A percentile compares a stretch with the other conserved stretches of the same genome.
phyloP scores from a whole-genome alignment of 2,113 vertebrate species.

The Pundamilia nyererei region DNA sequence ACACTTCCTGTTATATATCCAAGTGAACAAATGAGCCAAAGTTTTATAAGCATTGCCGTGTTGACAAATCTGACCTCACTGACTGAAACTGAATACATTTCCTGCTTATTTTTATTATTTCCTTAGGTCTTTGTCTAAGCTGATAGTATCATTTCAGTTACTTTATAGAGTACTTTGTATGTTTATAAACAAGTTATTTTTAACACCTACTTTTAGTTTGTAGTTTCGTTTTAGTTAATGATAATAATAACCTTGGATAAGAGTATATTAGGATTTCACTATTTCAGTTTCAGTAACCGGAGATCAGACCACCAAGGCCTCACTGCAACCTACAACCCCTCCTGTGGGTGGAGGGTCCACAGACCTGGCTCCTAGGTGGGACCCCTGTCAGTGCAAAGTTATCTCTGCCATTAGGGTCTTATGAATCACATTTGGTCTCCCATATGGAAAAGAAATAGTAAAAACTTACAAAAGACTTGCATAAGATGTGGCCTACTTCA shows the following conservation, averaged over 20 bases:
- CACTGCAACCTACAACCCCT: not conserved
- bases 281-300: not conserved
- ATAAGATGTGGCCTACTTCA: not conserved
- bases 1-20: not conserved
- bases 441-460: not conserved
- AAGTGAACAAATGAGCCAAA: not conserved
- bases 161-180: not conserved
- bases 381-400: not conserved
- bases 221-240: not conserved
- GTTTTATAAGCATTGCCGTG: accelerated
- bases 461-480: not conserved
- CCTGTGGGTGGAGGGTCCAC: not conserved
- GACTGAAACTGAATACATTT: not conserved
- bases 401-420: not conserved
- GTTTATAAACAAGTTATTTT: not conserved
- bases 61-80: not conserved
- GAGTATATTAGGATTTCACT: not conserved
- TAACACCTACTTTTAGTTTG: not conserved
- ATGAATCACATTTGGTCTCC: not conserved
- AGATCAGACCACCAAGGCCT: not conserved
- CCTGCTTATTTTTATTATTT: not conserved
- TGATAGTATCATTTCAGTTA: not conserved
- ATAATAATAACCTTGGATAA: not conserved
- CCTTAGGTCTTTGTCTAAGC: not conserved
- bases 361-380: not conserved